phyloP scores from a whole-genome alignment of 1,140 invertebrate genomes.

The Calliphora vicina region DNA sequence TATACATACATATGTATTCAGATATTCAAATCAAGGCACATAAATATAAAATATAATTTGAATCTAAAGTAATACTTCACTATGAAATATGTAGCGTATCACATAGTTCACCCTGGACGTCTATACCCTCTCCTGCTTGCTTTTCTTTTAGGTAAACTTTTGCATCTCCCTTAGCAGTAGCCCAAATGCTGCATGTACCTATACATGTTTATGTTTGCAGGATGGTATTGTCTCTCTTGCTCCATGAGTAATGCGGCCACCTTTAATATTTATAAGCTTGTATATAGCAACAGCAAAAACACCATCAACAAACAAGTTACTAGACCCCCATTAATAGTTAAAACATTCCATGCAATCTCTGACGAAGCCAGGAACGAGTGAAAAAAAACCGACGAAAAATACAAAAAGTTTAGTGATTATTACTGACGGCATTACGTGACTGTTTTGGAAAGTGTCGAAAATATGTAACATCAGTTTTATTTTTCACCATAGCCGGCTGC shows the following conservation, averaged over 20 bases:
- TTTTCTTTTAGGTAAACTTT: not conserved
- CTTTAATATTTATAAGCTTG: constrained; percentile 33
- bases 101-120: no score
- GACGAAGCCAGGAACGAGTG: not conserved
- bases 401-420: constrained; percentile 61
- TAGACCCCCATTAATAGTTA: constrained; percentile 6
- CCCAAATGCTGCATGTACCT: no score
- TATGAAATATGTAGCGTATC: no score
- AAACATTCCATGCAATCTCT: not conserved
- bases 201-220: not conserved
- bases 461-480: constrained; percentile 47
- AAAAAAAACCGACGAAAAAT: constrained; percentile 6
- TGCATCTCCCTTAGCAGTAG: not conserved
- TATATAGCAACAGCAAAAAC: constrained; percentile 15
- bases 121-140: no score
- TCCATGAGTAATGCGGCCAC: constrained; percentile 9
- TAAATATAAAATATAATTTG: no score
- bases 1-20: no score
- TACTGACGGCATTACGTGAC: constrained; percentile 63
- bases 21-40: no score
- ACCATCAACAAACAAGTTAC: not conserved
- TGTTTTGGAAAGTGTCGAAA: constrained; percentile 62
- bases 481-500: not conserved
- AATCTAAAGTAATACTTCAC: no score
- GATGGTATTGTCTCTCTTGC: not conserved